Base-by-base conservation (phyloP, 2,888 invertebrate species). In the Tinea trinotella region DNA sequence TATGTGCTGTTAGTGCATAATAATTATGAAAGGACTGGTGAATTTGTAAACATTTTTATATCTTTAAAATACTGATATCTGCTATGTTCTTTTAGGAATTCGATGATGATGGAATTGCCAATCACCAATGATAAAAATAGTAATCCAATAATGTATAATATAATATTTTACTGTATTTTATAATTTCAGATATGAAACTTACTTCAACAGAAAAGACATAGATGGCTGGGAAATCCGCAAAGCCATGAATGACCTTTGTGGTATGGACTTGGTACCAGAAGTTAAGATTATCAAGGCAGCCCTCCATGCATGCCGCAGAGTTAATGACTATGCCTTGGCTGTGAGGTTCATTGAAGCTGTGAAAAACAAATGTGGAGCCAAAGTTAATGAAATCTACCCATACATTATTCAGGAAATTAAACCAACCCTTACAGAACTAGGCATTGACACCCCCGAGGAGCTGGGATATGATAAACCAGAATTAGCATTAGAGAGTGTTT, bases 391-490 rank as follows among this genome's bases (percentile, higher is more conserved):
- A 74, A 93, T 96, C 62, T 97, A 94, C 68, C 96, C 96, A 0
- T 97, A 95, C 75, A 87, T 97, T 59, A 77, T 97, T 57, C 93
- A 95, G 77, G 94, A 98, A 88, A 92, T 99, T 63, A 89, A 90
- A 67, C 98, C 99, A 24, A 96, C 97, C 1, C 88, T 99, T 56
- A 90, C 91, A 40, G 98, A 99, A 83, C 87, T 99, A 56, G 99
- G 99, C 49, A 92, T 99, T 62, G 91, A 91, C 55, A 97, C 98
- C 22, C 95, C 94, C 0, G 98, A 98, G 76, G 96, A 99, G 72
- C 88, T 99, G 66, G 98, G 98, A 58, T 98, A 96, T 68, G 98
- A 98, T 81, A 94, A 97, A 82, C 99, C 99, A 56, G 98, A 99
- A 84, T 85, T 99, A 75, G 96, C 94, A 58, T 87, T 96, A 61